phyloP scores from a whole-genome alignment of 2,888 invertebrate species.

The Hemaris fuciformis region DNA sequence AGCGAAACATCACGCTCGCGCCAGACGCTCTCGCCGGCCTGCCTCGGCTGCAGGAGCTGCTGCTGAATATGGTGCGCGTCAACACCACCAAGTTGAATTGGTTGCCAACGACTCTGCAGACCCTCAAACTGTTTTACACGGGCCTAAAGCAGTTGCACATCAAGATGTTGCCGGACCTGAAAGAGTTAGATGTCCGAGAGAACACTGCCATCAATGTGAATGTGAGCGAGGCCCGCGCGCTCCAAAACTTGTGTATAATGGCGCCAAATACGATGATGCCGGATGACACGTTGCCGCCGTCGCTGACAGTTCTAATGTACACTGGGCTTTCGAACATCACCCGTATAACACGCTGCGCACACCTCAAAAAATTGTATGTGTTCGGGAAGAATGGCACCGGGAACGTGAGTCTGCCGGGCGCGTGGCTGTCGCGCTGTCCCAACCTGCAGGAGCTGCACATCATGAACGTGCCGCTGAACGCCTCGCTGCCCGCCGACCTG shows the following conservation, averaged over 20 bases:
- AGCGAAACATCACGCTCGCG: constrained; percentile 9
- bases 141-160: neutral
- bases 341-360: constrained; percentile 13
- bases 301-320: neutral
- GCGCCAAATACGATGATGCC: constrained; percentile 10
- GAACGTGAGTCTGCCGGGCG: constrained; percentile 17
- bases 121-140: constrained; percentile 21
- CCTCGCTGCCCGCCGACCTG: constrained; percentile 11
- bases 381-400: neutral
- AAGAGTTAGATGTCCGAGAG: neutral
- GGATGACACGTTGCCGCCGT: neutral
- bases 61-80: constrained; percentile 2
- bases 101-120: constrained; percentile 18
- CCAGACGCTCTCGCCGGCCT: constrained; percentile 13
- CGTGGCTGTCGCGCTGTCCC: constrained; percentile 24
- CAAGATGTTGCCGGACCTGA: neutral
- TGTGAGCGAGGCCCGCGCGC: neutral
- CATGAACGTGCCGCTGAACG: constrained; percentile 11
- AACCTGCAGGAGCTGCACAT: constrained; percentile 9
- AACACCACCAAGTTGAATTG: constrained; percentile 15
- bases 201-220: neutral
- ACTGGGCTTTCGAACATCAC: neutral
- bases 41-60: constrained; percentile 14
- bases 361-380: neutral
- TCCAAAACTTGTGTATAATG: neutral